Base-by-base conservation (phyloP, 1,140 invertebrate genomes). In the Trichoplusia ni region DNA sequence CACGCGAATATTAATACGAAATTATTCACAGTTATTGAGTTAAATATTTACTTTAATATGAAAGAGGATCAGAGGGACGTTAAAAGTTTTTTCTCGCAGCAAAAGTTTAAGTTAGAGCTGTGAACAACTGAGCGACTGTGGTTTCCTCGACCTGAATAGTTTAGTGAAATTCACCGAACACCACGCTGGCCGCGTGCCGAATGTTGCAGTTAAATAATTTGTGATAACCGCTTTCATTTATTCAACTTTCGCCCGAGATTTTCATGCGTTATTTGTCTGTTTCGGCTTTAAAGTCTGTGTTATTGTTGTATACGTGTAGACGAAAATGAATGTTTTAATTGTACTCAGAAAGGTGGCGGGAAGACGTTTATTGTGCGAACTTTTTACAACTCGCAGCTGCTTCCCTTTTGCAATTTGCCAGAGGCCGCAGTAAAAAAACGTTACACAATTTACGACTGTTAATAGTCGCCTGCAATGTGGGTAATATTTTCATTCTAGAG, bases 181-280 rank as follows among this genome's bases (percentile, higher is more conserved):
- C 59, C 64, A 75, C 66, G 79, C 77, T 86, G 86, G 84, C 84
- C 77, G 71, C 69, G 78, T 79, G 84, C 86, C 86, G 83, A 89
- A 82, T 80, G 77, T 82, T 82, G 77, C 81, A 84, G 71, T 85
- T 84, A 86, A 85, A 87, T 87, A 85, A 87, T 86, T 87, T 84
- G 82, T 82, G 84, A 87, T 87, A 85, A 85, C 84, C 79, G 77
- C 82, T 81, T 79, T 81, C 75, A 89, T 86, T 84, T 82, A 81
- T 85, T 79, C 76, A 82, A 85, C 67, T 84, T 82, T 75, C 67
- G 75, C 70, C 67, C 73, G 67, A 72, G 80, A 80, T 79, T 83
- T 73, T 74, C 44, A 59, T 53, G 49, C 46, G 37, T 60, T 44
- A 54, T 67, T 65, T 61, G 61, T 44, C 44, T 53, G 53, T 59